These are phyloP conservation scores for Papilio aristodemus DNA, from an alignment of 1,140 invertebrate species.

Conservation along the genomic window DNA sequence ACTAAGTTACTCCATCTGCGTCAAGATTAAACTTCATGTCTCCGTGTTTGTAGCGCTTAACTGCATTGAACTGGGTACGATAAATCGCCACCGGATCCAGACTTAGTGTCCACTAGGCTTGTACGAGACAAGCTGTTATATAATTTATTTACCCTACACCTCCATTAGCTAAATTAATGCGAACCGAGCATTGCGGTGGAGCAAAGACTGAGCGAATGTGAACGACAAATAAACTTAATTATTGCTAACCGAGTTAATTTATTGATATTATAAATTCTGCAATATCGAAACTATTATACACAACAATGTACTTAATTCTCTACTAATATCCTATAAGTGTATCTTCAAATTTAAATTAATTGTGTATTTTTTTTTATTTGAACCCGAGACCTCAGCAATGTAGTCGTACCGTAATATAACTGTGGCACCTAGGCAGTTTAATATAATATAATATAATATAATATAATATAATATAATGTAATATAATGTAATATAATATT, in stretches of 20 bases:
- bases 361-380: too few species aligned
- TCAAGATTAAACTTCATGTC: conserved; percentile 12
- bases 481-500: too few species aligned
- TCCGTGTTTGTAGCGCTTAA: not conserved
- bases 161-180: conserved; percentile 28
- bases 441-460: too few species aligned
- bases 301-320: too few species aligned
- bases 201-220: conserved; percentile 3
- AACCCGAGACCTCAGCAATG: too few species aligned
- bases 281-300: too few species aligned
- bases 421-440: too few species aligned
- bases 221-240: not conserved
- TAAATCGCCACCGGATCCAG: conserved; percentile 15
- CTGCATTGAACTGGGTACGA: not conserved
- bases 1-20: not conserved
- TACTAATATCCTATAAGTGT: too few species aligned
- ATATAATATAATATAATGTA: too few species aligned
- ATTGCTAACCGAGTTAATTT: not conserved
- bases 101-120: conserved; percentile 16
- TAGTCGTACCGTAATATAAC: too few species aligned
- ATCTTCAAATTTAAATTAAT: too few species aligned
- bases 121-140: conserved; percentile 23
- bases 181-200: not conserved
- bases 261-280: not conserved
- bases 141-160: conserved; percentile 29